Evolutionary conservation across 2,113 vertebrate species (phyloP).

Genomic region (Neoarius graeffei): DNA sequence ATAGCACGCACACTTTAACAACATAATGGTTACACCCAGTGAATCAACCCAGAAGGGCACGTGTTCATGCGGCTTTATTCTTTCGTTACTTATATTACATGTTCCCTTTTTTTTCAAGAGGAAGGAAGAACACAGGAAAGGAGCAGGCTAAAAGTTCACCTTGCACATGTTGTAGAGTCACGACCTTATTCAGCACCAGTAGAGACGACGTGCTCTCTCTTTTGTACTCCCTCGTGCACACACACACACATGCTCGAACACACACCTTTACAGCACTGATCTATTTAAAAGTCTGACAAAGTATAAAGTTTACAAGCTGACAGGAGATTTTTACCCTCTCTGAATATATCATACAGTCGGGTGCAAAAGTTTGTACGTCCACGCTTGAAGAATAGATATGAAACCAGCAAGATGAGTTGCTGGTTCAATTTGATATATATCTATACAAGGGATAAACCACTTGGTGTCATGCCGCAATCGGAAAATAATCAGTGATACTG

Average conservation of each 20-base stretch:
- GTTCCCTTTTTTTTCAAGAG: slow-evolving; percentile 34
- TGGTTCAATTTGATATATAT: too few relatives aligned
- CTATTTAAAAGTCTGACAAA: background rate
- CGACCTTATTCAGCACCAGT: slow-evolving; percentile 53
- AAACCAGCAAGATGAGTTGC: background rate
- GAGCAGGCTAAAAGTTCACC: slow-evolving; percentile 66
- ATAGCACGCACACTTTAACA: background rate
- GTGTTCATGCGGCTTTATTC: slow-evolving; percentile 38
- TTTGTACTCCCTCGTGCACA: background rate
- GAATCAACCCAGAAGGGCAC: slow-evolving; percentile 31
- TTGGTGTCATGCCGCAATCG: background rate
- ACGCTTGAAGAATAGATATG: background rate
- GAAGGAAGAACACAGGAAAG: slow-evolving; percentile 69
- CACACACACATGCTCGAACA: background rate
- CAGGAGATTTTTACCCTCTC: background rate
- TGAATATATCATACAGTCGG: background rate
- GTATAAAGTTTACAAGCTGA: background rate
- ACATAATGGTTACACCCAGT: slow-evolving; percentile 43
- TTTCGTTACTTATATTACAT: slow-evolving; percentile 47
- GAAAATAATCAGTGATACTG: background rate
- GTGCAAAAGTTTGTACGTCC: background rate
- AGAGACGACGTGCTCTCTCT: slow-evolving; percentile 64
- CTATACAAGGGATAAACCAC: background rate
- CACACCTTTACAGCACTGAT: background rate
- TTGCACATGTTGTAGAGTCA: slow-evolving; percentile 73